These are phyloP conservation scores for Plagiodera versicolora DNA, from an alignment of 2,888 invertebrate genomes.

Conservation along the genomic window DNA sequence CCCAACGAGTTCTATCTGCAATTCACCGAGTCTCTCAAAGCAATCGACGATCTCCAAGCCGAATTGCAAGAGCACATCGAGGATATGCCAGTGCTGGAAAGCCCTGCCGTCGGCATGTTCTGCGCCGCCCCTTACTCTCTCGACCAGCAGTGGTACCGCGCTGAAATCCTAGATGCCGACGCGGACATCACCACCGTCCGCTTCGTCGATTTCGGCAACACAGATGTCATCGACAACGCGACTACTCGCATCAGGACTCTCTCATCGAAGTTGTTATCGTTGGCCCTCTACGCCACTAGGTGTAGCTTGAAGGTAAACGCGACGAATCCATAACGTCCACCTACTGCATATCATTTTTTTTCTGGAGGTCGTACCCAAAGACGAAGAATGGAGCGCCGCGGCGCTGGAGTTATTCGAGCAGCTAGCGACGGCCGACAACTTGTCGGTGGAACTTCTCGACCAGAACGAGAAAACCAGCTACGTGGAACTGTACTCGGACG, in stretches of 20 bases:
- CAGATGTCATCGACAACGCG: conserved; percentile 70
- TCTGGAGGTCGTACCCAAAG: conserved; percentile 64
- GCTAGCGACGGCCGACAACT: conserved; percentile 35
- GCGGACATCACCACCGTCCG: conserved; percentile 75
- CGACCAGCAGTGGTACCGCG: conserved; percentile 88
- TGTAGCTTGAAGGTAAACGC: conserved; percentile 59
- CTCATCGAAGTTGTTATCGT: conserved; percentile 61
- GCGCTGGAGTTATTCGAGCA: conserved; percentile 61
- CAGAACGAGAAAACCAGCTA: conserved; percentile 66
- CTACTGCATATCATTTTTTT: no score
- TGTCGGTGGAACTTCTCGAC: conserved; percentile 47
- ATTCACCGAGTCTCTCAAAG: conserved; percentile 59
- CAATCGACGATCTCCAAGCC: conserved; percentile 64
- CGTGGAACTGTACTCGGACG: conserved; percentile 66
- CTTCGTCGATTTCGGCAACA: conserved; percentile 79
- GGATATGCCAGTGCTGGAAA: conserved; percentile 59
- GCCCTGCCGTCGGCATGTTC: conserved; percentile 62
- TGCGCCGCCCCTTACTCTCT: conserved; percentile 80
- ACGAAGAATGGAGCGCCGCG: conserved; percentile 67
- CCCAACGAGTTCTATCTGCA: conserved; percentile 79
- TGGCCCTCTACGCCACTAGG: conserved; percentile 63
- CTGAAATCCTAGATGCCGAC: conserved; percentile 79
- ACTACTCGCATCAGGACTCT: conserved; percentile 64
- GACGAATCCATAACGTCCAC: no score
- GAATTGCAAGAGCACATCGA: conserved; percentile 63